A percentile compares a stretch with the other conserved stretches of the same genome.
phyloP scores from a whole-genome alignment of 2,888 invertebrate genomes.

The Pocota personata region DNA sequence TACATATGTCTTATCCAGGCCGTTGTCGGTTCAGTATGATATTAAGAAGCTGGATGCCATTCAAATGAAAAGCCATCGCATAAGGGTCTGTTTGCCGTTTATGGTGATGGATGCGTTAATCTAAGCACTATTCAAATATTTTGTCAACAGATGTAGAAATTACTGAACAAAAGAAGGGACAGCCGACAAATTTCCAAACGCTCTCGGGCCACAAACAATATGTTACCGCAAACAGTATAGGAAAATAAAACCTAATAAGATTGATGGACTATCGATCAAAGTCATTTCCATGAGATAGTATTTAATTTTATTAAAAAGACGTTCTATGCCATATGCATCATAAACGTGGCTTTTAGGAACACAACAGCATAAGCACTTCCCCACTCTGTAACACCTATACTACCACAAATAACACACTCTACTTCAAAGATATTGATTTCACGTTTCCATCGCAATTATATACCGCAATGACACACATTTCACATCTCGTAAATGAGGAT shows the following conservation, averaged over 20 bases:
- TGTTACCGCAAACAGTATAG: not conserved
- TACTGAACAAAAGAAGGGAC: too few species aligned
- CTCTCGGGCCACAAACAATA: not conserved
- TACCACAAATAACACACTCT: not conserved
- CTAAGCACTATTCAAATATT: not conserved
- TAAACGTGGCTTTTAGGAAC: not conserved
- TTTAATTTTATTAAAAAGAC: not conserved
- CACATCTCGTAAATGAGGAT: not conserved
- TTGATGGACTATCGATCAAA: not conserved
- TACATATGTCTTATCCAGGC: too few species aligned
- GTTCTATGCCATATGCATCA: not conserved
- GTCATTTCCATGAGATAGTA: not conserved
- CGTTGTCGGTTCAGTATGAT: too few species aligned
- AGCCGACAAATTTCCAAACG: too few species aligned
- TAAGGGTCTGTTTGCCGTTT: not conserved
- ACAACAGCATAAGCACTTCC: not conserved
- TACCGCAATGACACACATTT: not conserved
- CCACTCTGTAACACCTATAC: not conserved
- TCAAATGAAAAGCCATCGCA: too few species aligned
- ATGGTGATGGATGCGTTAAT: not conserved
- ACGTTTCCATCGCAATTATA: not conserved
- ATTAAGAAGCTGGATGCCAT: too few species aligned
- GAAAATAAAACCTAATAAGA: not conserved
- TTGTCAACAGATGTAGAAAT: not conserved
- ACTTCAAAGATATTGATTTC: not conserved